phyloP scores from a whole-genome alignment of 1,140 invertebrate species.

The Drosophila athabasca region DNA sequence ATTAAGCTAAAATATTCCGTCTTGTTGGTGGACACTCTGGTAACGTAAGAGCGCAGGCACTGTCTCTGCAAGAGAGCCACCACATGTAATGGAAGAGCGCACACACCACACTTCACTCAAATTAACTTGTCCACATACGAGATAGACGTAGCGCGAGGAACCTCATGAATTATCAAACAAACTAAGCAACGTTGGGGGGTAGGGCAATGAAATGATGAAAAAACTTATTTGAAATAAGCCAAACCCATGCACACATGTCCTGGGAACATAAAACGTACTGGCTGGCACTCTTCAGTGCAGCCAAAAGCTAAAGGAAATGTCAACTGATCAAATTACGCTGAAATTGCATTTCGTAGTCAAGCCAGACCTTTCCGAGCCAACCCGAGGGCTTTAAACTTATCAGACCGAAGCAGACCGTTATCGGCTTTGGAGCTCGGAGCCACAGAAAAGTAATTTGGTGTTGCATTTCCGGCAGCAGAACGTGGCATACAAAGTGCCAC shows the following conservation, averaged over 20 bases:
- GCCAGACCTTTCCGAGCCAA: constrained; percentile 2
- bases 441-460: constrained; percentile 63
- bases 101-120: constrained; percentile 8
- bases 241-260: constrained; percentile 12
- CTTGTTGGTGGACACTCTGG: background rate
- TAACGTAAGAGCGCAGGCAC: background rate
- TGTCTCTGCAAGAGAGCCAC: background rate
- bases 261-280: constrained; percentile 29
- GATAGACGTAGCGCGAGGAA: too few species aligned
- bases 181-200: too few species aligned
- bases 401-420: constrained; percentile 47
- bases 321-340: constrained; percentile 75
- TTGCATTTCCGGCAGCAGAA: constrained; percentile 52
- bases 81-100: background rate
- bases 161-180: background rate
- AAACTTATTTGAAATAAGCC: constrained; percentile 7
- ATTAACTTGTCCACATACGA: background rate
- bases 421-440: constrained; percentile 43
- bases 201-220: too few species aligned
- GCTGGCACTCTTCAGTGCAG: constrained; percentile 11
- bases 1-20: constrained; percentile 52
- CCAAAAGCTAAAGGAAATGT: constrained; percentile 55
- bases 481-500: constrained; percentile 67
- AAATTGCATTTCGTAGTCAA: constrained; percentile 67
- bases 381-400: constrained; percentile 23